A percentile compares a stretch with the other conserved stretches of the same genome.
These are phyloP conservation scores for Dolichopus griseipennis DNA, from an alignment of 2,888 invertebrate species.

Conservation along the genomic window DNA sequence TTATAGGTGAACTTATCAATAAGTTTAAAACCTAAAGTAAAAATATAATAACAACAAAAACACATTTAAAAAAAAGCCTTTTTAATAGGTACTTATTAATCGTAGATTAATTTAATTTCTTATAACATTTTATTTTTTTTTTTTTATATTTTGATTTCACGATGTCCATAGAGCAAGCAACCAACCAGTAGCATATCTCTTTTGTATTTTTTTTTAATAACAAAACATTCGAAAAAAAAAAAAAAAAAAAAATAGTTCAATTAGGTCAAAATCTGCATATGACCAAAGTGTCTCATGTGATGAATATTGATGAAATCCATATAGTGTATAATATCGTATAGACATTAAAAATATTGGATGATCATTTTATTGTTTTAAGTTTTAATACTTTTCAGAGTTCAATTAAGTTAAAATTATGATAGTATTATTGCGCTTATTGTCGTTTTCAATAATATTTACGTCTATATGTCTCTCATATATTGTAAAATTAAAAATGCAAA, in stretches of 20 bases:
- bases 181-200: neutral
- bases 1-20: no score
- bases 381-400: neutral
- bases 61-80: no score
- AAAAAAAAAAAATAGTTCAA: constrained; percentile 7
- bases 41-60: no score
- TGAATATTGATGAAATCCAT: constrained; percentile 12
- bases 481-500: no score
- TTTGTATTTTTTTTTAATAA: neutral
- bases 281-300: neutral
- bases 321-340: neutral
- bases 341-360: neutral
- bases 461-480: no score
- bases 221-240: neutral
- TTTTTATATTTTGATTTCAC: neutral
- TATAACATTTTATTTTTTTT: neutral
- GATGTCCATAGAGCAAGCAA: neutral
- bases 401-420: neutral
- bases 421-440: neutral
- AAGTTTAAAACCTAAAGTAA: no score
- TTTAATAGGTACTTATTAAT: neutral
- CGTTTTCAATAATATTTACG: neutral
- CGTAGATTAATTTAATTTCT: no score
- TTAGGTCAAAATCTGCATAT: constrained; percentile 11
- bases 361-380: neutral